These are phyloP conservation scores for Caenorhabditis elegans DNA, from an alignment of 1,140 invertebrate species.

Conservation along the genomic window DNA sequence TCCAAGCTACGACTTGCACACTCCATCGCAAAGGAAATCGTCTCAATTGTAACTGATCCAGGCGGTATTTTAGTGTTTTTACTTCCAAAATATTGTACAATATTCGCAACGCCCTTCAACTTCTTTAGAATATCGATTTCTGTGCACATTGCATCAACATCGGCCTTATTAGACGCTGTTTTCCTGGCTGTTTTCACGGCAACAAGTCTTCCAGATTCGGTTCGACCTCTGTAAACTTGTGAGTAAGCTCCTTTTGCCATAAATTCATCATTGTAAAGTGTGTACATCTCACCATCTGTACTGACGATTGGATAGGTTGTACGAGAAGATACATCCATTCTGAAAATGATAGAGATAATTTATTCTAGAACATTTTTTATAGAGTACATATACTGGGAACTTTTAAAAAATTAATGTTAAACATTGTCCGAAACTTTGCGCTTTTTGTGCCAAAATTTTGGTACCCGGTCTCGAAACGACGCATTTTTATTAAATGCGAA, in stretches of 20 bases:
- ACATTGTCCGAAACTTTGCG: too few relatives aligned
- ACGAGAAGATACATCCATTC: background rate
- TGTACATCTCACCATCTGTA: background rate
- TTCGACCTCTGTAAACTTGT: background rate
- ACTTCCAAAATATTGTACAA: constrained; percentile 22
- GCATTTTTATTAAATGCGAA: too few relatives aligned
- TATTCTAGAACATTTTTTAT: too few relatives aligned
- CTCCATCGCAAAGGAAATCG: constrained; percentile 36
- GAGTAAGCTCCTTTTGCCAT: background rate
- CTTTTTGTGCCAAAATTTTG: too few relatives aligned
- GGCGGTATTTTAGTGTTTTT: background rate
- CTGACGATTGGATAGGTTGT: background rate
- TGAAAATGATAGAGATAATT: too few relatives aligned
- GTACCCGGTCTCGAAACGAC: too few relatives aligned
- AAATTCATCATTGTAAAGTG: background rate
- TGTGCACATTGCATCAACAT: background rate
- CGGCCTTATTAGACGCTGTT: background rate
- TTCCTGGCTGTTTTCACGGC: constrained; percentile 23
- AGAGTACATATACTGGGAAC: too few relatives aligned
- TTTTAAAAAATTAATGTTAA: too few relatives aligned
- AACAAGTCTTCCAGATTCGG: background rate
- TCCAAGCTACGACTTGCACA: constrained; percentile 22
- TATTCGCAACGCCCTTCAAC: background rate
- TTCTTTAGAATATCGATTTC: constrained; percentile 30
- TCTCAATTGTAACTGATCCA: background rate